phyloP scores from a whole-genome alignment of 2,888 invertebrate species.

The Phragmatobia fuliginosa region DNA sequence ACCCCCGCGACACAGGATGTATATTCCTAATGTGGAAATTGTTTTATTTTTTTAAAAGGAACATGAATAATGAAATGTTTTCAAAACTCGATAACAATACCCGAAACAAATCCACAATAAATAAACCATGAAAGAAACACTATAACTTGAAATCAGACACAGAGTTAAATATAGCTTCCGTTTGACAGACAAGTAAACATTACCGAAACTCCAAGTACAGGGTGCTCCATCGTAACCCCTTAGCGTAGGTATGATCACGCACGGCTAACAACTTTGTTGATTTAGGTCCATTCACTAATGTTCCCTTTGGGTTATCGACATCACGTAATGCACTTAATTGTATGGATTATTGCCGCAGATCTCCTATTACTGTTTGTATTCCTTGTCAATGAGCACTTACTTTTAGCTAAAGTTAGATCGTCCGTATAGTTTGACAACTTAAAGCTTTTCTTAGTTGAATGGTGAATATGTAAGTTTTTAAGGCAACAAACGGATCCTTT shows the following conservation, averaged over 20 bases:
- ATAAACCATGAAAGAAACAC: not conserved
- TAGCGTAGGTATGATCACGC: constrained; percentile 22
- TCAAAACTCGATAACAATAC: too few relatives aligned
- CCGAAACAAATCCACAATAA: not conserved
- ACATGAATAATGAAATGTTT: too few relatives aligned
- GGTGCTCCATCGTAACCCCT: not conserved
- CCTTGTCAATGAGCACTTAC: not conserved
- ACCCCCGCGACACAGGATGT: too few relatives aligned
- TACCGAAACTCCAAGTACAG: not conserved
- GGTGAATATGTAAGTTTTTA: not conserved
- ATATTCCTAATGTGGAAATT: too few relatives aligned
- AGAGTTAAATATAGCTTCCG: not conserved
- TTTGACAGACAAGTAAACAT: not conserved
- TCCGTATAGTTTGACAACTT: not conserved
- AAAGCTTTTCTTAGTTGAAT: not conserved
- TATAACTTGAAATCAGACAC: not conserved
- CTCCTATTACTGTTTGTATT: not conserved
- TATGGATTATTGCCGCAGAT: constrained; percentile 1
- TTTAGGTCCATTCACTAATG: constrained; percentile 33
- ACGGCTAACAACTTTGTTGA: constrained; percentile 31
- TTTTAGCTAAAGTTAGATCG: not conserved
- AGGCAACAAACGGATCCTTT: too few relatives aligned
- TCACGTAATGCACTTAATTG: constrained; percentile 25
- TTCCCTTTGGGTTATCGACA: constrained; percentile 18
- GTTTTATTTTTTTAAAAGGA: too few relatives aligned